A percentile compares a stretch with the other conserved stretches of the same genome.
phyloP scores from a whole-genome alignment of 1,140 invertebrate genomes.

The Frieseomelitta varia region DNA sequence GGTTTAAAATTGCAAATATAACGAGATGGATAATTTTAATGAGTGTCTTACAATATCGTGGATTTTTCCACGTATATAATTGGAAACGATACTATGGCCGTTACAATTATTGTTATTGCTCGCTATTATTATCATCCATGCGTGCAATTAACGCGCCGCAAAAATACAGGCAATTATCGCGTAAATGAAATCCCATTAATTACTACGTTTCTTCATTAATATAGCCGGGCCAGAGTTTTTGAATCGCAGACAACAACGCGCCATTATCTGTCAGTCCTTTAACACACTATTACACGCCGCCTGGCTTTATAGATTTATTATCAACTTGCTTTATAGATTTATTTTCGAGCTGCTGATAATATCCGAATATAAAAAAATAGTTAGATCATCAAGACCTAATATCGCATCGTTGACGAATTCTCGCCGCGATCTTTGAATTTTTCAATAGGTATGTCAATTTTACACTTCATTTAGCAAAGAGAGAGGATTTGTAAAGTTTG shows the following conservation, averaged over 20 bases:
- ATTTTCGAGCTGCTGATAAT: background rate
- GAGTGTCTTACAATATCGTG: background rate
- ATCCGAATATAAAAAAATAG: too few relatives aligned
- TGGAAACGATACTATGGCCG: constrained; percentile 7
- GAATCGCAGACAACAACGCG: constrained; percentile 4
- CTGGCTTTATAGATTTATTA: too few relatives aligned
- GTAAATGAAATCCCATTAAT: constrained; percentile 20
- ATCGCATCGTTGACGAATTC: too few relatives aligned
- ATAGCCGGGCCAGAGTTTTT: background rate
- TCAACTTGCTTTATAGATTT: background rate
- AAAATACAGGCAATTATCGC: constrained; percentile 20
- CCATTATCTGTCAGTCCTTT: background rate
- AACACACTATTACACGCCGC: background rate
- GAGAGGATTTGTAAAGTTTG: too few relatives aligned
- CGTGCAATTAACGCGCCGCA: constrained; percentile 13
- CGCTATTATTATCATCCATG: background rate
- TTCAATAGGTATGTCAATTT: too few relatives aligned
- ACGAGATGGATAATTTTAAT: background rate
- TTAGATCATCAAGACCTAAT: too few relatives aligned
- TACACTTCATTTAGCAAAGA: too few relatives aligned
- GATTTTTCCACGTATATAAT: constrained; percentile 3
- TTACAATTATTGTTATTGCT: constrained; percentile 12
- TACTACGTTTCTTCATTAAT: constrained; percentile 13
- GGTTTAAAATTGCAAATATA: background rate
- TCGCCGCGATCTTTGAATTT: too few relatives aligned